Evolutionary conservation across 2,888 invertebrate species (phyloP).

Genomic region (Agonopterix heracliana): DNA sequence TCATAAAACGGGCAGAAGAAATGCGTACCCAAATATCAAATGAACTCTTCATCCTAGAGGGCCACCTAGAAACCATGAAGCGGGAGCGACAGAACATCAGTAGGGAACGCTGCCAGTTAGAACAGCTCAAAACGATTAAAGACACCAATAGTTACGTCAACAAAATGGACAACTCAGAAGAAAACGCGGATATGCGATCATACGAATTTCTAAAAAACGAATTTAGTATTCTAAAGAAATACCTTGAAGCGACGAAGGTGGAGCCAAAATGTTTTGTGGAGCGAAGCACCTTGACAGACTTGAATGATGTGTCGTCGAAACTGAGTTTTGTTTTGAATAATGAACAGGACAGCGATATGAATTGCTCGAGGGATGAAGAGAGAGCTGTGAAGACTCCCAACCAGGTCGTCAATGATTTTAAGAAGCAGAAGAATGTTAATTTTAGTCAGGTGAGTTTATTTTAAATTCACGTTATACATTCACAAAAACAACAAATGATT

Average conservation of each 20-base stretch:
- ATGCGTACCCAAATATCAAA: slow-evolving; percentile 50
- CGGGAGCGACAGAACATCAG: slow-evolving; percentile 46
- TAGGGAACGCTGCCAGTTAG: slow-evolving; percentile 37
- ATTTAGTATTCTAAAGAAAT: slow-evolving; percentile 37
- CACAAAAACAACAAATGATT: too few relatives aligned
- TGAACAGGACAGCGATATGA: slow-evolving; percentile 23
- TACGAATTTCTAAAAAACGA: slow-evolving; percentile 47
- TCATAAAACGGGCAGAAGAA: slow-evolving; percentile 49
- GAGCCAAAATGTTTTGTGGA: slow-evolving; percentile 40
- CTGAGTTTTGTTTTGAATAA: slow-evolving; percentile 38
- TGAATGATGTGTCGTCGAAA: slow-evolving; percentile 18
- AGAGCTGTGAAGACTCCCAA: slow-evolving; percentile 28
- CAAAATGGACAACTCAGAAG: slow-evolving; percentile 18
- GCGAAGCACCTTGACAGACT: slow-evolving; percentile 38
- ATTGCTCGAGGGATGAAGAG: slow-evolving; percentile 21
- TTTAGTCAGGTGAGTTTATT: slow-evolving; percentile 40
- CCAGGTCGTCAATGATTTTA: slow-evolving; percentile 56
- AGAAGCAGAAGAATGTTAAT: slow-evolving; percentile 60
- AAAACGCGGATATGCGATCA: slow-evolving; percentile 16
- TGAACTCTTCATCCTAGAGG: slow-evolving; percentile 45
- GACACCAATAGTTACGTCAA: slow-evolving; percentile 13
- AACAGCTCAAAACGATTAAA: slow-evolving; percentile 22
- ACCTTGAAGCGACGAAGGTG: slow-evolving; percentile 30
- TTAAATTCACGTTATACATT: too few relatives aligned
- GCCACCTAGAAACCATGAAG: slow-evolving; percentile 44